Evolutionary conservation across 2,113 vertebrate genomes (phyloP).

Genomic region (Nettapus auritus): DNA sequence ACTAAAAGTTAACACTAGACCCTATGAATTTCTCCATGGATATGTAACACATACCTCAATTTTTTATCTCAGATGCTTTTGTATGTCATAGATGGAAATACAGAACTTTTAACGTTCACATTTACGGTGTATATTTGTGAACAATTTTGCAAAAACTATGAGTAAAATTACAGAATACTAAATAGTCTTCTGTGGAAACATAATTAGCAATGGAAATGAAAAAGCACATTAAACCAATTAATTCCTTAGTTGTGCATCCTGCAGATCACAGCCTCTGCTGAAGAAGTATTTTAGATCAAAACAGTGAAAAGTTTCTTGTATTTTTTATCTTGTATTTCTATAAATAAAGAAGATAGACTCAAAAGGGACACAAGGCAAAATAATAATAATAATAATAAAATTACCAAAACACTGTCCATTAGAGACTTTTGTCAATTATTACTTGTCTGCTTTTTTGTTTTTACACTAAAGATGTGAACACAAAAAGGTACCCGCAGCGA

Average conservation of each 20-base stretch:
- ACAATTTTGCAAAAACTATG: neutral
- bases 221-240: neutral
- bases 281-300: neutral
- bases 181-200: neutral
- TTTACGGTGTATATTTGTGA: neutral
- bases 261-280: neutral
- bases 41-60: neutral
- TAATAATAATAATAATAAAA: no score
- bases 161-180: neutral
- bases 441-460: neutral
- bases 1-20: neutral
- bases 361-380: neutral
- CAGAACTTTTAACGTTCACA: neutral
- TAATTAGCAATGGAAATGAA: neutral
- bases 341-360: neutral
- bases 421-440: neutral
- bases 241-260: neutral
- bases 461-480: neutral
- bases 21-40: neutral
- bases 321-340: neutral
- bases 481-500: neutral
- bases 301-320: neutral
- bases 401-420: neutral
- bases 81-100: neutral
- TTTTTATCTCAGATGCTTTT: neutral